A percentile compares a stretch with the other conserved stretches of the same genome.
phyloP scores from a whole-genome alignment of 2,888 invertebrate genomes.

The Aspidapion aeneum region DNA sequence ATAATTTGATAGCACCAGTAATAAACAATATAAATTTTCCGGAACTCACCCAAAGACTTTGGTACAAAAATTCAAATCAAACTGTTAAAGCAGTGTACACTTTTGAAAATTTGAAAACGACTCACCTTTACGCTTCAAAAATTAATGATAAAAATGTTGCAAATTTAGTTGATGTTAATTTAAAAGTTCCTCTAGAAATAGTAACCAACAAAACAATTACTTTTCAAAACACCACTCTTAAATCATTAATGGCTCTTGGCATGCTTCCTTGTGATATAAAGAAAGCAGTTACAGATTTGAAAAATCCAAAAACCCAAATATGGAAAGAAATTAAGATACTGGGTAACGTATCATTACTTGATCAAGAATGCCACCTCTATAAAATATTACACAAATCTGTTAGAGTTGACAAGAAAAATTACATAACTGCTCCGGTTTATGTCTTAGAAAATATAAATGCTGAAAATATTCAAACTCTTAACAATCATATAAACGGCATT shows the following conservation, averaged over 20 bases:
- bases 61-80: constrained; percentile 36
- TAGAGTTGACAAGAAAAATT: constrained; percentile 28
- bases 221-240: constrained; percentile 20
- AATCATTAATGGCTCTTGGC: constrained; percentile 21
- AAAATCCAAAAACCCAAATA: constrained; percentile 28
- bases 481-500: not conserved
- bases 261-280: constrained; percentile 31
- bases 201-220: constrained; percentile 23
- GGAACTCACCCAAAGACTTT: constrained; percentile 30
- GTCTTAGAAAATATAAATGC: not conserved
- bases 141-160: constrained; percentile 34
- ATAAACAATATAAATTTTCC: constrained; percentile 39
- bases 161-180: constrained; percentile 31
- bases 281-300: constrained; percentile 24
- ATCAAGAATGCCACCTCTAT: constrained; percentile 29
- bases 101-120: constrained; percentile 37
- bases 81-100: constrained; percentile 33
- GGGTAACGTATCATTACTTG: constrained; percentile 34
- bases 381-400: constrained; percentile 36
- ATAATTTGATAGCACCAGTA: constrained; percentile 30
- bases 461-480: not conserved
- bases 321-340: constrained; percentile 30
- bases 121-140: constrained; percentile 27
- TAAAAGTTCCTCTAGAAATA: constrained; percentile 27
- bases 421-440: constrained; percentile 34